phyloP scores from a whole-genome alignment of 2,888 invertebrate genomes.

The Omphaloscelis lunosa region DNA sequence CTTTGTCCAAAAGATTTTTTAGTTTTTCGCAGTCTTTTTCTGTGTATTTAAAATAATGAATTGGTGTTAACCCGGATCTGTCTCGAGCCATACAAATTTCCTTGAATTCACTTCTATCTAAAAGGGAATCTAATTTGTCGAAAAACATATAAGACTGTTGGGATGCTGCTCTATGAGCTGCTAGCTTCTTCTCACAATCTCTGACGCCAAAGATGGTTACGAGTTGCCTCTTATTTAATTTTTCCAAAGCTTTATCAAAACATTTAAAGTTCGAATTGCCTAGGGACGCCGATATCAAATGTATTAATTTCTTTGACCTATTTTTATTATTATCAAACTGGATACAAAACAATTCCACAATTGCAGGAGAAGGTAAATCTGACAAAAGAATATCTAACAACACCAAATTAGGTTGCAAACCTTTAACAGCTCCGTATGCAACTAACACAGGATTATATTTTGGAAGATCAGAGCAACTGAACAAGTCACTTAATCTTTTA shows the following conservation, averaged over 20 bases:
- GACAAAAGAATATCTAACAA: conserved; percentile 23
- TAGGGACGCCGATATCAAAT: conserved; percentile 17
- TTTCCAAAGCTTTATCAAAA: conserved; percentile 31
- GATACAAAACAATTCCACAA: conserved; percentile 27
- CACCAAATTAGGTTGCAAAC: background rate
- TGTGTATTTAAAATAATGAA: conserved; percentile 27
- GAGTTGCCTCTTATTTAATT: conserved; percentile 33
- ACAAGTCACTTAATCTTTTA: conserved; percentile 40
- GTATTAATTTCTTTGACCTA: conserved; percentile 33
- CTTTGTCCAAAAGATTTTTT: conserved; percentile 27
- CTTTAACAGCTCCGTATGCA: conserved; percentile 15
- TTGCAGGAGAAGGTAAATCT: conserved; percentile 18
- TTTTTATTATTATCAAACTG: conserved; percentile 24
- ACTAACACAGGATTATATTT: conserved; percentile 39
- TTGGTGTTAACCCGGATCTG: conserved; percentile 35
- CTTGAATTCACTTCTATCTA: conserved; percentile 25
- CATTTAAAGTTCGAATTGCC: background rate
- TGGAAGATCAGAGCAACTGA: conserved; percentile 49
- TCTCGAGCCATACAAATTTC: conserved; percentile 33
- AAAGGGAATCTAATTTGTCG: conserved; percentile 29
- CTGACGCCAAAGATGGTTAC: conserved; percentile 2
- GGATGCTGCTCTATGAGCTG: conserved; percentile 40
- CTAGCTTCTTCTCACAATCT: conserved; percentile 27
- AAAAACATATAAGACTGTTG: conserved; percentile 35
- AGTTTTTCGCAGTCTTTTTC: conserved; percentile 9